Evolutionary conservation across 1,140 invertebrate genomes (phyloP).

Genomic region (Kradibia gibbosae): DNA sequence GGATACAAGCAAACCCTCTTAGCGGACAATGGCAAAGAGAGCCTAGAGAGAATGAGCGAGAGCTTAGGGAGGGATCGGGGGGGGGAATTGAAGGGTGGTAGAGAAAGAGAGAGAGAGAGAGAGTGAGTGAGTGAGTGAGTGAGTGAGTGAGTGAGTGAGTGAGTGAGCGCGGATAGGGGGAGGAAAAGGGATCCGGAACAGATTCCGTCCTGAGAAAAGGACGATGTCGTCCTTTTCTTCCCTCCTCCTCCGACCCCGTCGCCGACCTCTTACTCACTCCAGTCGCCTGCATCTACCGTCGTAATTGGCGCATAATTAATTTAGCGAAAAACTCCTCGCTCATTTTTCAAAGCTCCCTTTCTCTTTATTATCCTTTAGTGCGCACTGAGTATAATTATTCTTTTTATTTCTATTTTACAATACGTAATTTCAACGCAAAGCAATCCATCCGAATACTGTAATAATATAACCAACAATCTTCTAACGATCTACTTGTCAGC

Average conservation of each 20-base stretch:
- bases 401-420: neutral
- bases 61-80: neutral
- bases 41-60: conserved; percentile 4
- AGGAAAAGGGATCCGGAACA: too few species aligned
- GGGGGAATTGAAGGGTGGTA: neutral
- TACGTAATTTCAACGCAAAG: neutral
- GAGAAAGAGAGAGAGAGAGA: conserved; percentile 59
- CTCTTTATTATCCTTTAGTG: conserved; percentile 21
- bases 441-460: neutral
- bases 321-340: conserved; percentile 62
- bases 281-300: conserved; percentile 35
- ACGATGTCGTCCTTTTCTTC: neutral
- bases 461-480: neutral
- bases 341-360: conserved; percentile 56
- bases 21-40: conserved; percentile 59
- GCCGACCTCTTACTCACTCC: neutral
- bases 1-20: conserved; percentile 75
- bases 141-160: neutral
- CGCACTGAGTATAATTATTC: neutral
- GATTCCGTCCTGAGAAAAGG: conserved; percentile 58
- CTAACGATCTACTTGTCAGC: neutral
- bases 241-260: too few species aligned
- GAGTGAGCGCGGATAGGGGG: too few species aligned
- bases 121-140: too few species aligned
- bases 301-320: conserved; percentile 63